phyloP scores from a whole-genome alignment of 2,888 invertebrate species.

The Zelleria hepariella region DNA sequence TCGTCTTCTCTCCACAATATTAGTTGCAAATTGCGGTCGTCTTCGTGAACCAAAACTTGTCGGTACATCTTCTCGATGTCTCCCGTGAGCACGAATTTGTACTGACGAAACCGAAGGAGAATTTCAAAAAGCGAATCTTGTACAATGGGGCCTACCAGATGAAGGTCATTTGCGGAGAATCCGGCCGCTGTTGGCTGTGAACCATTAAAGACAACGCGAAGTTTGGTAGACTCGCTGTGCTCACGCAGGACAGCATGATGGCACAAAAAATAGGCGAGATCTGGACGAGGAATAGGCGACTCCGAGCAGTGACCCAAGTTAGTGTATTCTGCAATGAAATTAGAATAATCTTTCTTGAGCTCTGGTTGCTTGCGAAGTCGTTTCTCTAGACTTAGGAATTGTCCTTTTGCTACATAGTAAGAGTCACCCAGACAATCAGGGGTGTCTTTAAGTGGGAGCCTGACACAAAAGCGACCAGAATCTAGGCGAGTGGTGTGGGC shows the following conservation, averaged over 20 bases:
- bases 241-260: conserved; percentile 23
- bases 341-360: conserved; percentile 8
- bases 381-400: conserved; percentile 16
- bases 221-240: conserved; percentile 21
- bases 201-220: conserved; percentile 27
- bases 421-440: conserved; percentile 17
- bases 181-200: conserved; percentile 14
- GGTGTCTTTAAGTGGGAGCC: conserved; percentile 14
- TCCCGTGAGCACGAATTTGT: conserved; percentile 23
- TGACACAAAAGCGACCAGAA: conserved; percentile 16
- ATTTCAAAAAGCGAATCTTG: conserved; percentile 25
- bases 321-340: conserved; percentile 14
- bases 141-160: conserved; percentile 8
- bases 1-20: conserved; percentile 25
- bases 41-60: conserved; percentile 20
- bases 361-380: conserved; percentile 7
- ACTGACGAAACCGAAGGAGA: conserved; percentile 23
- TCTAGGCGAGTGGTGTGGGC: conserved; percentile 10
- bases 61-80: conserved; percentile 36
- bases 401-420: conserved; percentile 13
- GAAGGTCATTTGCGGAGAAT: conserved; percentile 7
- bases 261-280: conserved; percentile 17
- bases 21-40: conserved; percentile 24
- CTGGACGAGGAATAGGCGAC: background rate
- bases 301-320: conserved; percentile 13